Conservation (phyloP, 2,888 invertebrate species). For the Tethea ocularis region DNA sequence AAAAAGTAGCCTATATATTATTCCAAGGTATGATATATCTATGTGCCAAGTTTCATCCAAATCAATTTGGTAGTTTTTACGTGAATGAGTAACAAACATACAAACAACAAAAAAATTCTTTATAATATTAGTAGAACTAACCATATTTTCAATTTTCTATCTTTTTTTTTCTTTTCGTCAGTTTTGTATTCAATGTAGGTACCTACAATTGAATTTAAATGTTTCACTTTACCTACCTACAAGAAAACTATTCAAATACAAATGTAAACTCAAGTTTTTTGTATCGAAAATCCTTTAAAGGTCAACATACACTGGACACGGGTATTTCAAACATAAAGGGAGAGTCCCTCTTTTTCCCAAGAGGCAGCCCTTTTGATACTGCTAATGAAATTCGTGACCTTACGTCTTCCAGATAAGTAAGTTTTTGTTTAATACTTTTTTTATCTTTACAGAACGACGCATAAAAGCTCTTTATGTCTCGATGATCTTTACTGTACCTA, state of each 20-base stretch:
- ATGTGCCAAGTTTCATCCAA: too few species aligned
- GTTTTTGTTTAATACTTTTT: conserved; percentile 14
- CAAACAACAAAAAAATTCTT: too few species aligned
- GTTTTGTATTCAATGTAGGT: too few species aligned
- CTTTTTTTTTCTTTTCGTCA: too few species aligned
- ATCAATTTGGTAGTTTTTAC: too few species aligned
- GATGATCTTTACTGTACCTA: background rate
- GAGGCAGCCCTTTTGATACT: conserved; percentile 58
- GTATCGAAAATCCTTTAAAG: conserved; percentile 31
- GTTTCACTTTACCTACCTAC: too few species aligned
- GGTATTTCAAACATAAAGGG: conserved; percentile 36
- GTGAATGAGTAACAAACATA: too few species aligned
- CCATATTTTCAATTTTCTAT: too few species aligned
- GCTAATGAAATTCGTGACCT: conserved; percentile 72
- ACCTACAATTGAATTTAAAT: too few species aligned
- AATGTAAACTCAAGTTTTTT: conserved; percentile 18
- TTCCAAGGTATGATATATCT: too few species aligned
- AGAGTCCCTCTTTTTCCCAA: conserved; percentile 40
- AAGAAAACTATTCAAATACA: background rate
- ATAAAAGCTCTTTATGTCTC: background rate
- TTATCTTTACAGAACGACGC: background rate
- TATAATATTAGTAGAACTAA: too few species aligned
- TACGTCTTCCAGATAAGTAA: conserved; percentile 37
- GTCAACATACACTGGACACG: conserved; percentile 36
- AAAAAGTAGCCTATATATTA: too few species aligned